phyloP scores from a whole-genome alignment of 2,113 vertebrate species.

The Sula dactylatra region DNA sequence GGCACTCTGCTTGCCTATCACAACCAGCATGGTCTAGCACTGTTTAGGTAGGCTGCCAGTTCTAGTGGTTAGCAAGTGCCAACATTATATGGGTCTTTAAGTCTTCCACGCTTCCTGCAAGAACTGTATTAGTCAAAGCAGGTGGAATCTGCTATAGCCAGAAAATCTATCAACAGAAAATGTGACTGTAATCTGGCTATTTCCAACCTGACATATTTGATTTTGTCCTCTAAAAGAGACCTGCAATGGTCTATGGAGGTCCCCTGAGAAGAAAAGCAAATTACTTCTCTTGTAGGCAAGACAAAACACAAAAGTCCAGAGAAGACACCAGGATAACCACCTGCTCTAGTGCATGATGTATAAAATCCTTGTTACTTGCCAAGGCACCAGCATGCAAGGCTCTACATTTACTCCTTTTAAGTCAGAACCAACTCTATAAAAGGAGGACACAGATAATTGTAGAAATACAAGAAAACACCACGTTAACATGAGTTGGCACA shows the following conservation, averaged over 20 bases:
- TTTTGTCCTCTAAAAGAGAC: background rate
- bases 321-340: background rate
- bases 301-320: too few relatives aligned
- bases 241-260: background rate
- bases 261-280: background rate
- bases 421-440: background rate
- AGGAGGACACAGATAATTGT: background rate
- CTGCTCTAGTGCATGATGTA: background rate
- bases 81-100: background rate
- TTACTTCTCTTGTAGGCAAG: too few relatives aligned
- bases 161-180: background rate
- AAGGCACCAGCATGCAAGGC: background rate
- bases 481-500: background rate
- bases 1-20: background rate
- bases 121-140: background rate
- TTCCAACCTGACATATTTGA: background rate
- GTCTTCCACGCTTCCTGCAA: background rate
- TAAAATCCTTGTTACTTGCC: background rate
- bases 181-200: accelerated
- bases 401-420: background rate
- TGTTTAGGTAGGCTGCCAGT: background rate
- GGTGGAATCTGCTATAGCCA: background rate
- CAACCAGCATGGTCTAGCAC: background rate
- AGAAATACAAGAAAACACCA: background rate
- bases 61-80: background rate